Evolutionary conservation across 2,888 invertebrate species (phyloP).

Genomic region (Acanthacorydalis orientalis): DNA sequence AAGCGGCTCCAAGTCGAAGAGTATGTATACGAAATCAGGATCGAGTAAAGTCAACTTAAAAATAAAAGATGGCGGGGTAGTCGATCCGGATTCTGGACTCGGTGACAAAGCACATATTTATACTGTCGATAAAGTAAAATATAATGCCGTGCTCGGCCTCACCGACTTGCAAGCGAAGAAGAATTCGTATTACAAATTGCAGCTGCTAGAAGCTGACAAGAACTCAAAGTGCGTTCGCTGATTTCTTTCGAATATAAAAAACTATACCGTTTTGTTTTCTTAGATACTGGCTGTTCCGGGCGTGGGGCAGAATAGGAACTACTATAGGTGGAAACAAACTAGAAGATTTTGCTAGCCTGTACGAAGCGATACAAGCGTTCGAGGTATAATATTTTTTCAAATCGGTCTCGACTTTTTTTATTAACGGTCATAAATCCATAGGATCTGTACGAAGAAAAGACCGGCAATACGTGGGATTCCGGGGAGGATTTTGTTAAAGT

Average conservation of each 20-base stretch:
- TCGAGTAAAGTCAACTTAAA: conserved; percentile 47
- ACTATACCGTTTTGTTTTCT: neutral
- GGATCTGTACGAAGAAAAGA: conserved; percentile 44
- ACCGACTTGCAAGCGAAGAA: conserved; percentile 76
- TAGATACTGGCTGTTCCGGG: conserved; percentile 66
- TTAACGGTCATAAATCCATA: neutral
- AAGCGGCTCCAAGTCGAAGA: conserved; percentile 16
- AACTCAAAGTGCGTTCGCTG: conserved; percentile 30
- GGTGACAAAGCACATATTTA: conserved; percentile 69
- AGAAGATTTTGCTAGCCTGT: conserved; percentile 28
- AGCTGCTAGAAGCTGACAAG: conserved; percentile 64
- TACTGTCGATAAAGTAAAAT: conserved; percentile 37
- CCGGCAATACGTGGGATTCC: conserved; percentile 65
- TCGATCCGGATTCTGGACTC: conserved; percentile 80
- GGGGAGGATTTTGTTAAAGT: conserved; percentile 45
- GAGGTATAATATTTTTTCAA: conserved; percentile 30
- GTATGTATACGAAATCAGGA: conserved; percentile 29
- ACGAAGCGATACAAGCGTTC: conserved; percentile 47
- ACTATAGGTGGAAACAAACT: conserved; percentile 64
- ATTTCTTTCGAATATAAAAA: neutral
- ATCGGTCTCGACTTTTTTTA: conserved; percentile 10
- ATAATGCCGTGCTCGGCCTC: conserved; percentile 62
- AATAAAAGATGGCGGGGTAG: conserved; percentile 68
- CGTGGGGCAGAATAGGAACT: conserved; percentile 97
- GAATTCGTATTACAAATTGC: conserved; percentile 92